phyloP scores from a whole-genome alignment of 2,113 vertebrate genomes.

The Microtus oregoni region DNA sequence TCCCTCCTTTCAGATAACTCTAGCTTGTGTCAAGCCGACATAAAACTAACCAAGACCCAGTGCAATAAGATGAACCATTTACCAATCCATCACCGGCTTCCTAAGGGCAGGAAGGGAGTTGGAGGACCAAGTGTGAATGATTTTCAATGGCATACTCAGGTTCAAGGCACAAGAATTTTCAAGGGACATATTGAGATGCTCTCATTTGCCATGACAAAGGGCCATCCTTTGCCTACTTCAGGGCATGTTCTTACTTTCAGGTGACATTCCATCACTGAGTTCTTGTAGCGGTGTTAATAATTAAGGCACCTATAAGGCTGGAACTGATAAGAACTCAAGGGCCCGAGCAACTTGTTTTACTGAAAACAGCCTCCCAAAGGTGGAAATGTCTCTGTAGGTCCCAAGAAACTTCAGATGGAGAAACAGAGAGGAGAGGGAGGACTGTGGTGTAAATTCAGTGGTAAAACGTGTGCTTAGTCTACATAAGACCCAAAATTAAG shows the following conservation, averaged over 20 bases:
- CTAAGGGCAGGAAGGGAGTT: background rate
- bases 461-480: background rate
- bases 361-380: background rate
- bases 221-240: background rate
- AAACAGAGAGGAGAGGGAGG: background rate
- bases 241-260: background rate
- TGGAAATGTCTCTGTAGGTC: background rate
- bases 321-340: background rate
- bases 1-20: background rate
- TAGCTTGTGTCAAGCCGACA: background rate
- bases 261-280: slow-evolving; percentile 31
- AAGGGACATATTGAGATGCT: background rate
- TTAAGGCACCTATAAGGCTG: background rate
- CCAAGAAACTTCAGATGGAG: background rate
- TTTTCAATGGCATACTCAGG: background rate
- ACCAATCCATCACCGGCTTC: background rate
- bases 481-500: background rate
- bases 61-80: background rate
- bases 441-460: background rate
- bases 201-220: background rate
- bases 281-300: background rate
- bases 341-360: background rate
- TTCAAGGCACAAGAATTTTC: background rate
- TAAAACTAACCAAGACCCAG: background rate
- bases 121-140: background rate